phyloP scores from a whole-genome alignment of 2,888 invertebrate genomes.

The Andrena flavipes region DNA sequence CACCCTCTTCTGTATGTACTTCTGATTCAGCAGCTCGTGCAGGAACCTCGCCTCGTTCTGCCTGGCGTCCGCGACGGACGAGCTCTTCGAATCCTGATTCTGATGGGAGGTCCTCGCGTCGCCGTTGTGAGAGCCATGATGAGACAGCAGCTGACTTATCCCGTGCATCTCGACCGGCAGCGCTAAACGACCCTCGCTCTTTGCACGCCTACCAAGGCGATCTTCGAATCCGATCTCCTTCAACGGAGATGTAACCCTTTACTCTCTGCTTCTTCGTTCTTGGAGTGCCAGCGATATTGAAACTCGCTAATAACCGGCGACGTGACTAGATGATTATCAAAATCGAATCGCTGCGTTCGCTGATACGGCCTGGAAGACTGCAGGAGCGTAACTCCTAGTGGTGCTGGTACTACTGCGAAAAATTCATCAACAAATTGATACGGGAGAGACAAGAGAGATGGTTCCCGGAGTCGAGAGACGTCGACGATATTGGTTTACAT shows the following conservation, averaged over 20 bases:
- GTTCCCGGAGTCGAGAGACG: constrained; percentile 35
- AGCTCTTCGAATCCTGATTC: constrained; percentile 57
- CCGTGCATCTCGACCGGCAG: constrained; percentile 85
- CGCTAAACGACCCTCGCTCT: neutral
- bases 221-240: neutral
- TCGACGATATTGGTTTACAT: constrained; percentile 31
- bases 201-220: neutral
- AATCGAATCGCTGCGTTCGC: neutral
- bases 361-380: neutral
- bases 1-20: constrained; percentile 71
- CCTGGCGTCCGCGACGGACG: constrained; percentile 51
- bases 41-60: constrained; percentile 76
- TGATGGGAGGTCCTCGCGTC: constrained; percentile 52
- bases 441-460: neutral
- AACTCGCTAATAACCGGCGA: too few species aligned
- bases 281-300: neutral
- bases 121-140: constrained; percentile 79
- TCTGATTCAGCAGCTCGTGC: constrained; percentile 74
- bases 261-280: neutral
- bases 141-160: constrained; percentile 83
- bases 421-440: constrained; percentile 26
- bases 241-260: neutral
- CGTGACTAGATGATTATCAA: neutral
- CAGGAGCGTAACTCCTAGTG: neutral
- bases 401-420: constrained; percentile 32